These are phyloP conservation scores for Paradoxurus hermaphroditus DNA, from an alignment of 2,113 vertebrate genomes.

Conservation along the genomic window DNA sequence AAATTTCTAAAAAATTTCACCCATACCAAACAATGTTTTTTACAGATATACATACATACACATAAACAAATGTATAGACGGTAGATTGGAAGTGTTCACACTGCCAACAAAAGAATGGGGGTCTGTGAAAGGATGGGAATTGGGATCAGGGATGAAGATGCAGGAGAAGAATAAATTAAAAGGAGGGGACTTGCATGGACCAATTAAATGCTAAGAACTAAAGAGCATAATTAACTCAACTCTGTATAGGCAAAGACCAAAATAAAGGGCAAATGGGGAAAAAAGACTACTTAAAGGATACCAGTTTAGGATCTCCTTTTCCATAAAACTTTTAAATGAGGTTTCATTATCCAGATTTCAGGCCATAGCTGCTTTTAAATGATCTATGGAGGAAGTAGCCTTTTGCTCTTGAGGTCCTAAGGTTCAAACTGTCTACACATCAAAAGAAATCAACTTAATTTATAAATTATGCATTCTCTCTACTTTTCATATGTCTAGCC, in stretches of 20 bases:
- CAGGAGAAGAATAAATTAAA: background rate
- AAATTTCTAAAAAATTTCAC: background rate
- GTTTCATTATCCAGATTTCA: background rate
- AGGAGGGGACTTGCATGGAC: background rate
- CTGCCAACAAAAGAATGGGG: background rate
- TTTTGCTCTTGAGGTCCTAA: conserved; percentile 22
- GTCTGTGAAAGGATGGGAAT: background rate
- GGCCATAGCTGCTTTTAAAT: background rate
- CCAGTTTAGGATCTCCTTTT: background rate
- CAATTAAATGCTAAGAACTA: background rate
- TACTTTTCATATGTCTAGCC: background rate
- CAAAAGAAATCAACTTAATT: conserved; percentile 37
- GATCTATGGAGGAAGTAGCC: background rate
- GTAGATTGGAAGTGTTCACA: background rate
- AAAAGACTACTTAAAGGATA: background rate
- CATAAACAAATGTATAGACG: background rate
- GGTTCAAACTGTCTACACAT: background rate
- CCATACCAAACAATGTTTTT: background rate
- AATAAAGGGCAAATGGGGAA: background rate
- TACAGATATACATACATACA: background rate
- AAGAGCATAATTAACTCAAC: background rate
- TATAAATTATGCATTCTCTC: conserved; percentile 14
- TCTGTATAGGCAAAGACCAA: background rate
- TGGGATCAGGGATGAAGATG: background rate
- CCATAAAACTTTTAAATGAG: background rate